Evolutionary conservation across 2,888 invertebrate genomes (phyloP).

Genomic region (Catocala sponsa): DNA sequence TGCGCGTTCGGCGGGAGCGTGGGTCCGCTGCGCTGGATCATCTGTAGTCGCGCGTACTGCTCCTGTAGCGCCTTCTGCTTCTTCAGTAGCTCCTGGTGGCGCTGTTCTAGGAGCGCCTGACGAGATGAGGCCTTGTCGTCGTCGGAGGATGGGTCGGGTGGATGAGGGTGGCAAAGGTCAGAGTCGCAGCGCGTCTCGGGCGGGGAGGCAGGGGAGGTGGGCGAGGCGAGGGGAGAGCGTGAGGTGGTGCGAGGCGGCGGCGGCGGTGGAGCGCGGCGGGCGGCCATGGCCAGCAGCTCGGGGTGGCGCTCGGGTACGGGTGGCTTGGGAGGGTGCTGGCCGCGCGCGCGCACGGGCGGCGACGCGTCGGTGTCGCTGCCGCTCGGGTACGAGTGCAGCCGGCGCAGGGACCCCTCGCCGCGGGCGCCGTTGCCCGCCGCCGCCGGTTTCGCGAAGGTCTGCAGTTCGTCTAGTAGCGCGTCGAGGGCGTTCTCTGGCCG

Average conservation of each 20-base stretch:
- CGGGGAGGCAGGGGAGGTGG: slow-evolving; percentile 91
- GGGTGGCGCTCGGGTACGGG: slow-evolving; percentile 95
- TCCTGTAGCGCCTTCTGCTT: slow-evolving; percentile 97
- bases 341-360: slow-evolving; percentile 91
- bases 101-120: slow-evolving; percentile 93
- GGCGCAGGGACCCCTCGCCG: slow-evolving; percentile 89
- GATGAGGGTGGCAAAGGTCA: slow-evolving; percentile 46
- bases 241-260: slow-evolving; percentile 97
- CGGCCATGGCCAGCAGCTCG: slow-evolving; percentile 91
- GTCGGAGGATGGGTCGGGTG: slow-evolving; percentile 74
- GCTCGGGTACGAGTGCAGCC: slow-evolving; percentile 95
- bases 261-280: slow-evolving; percentile 93
- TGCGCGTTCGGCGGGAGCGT: slow-evolving; percentile 89
- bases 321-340: slow-evolving; percentile 90
- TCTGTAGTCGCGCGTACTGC: slow-evolving; percentile 96
- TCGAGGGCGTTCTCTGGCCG: slow-evolving; percentile 98
- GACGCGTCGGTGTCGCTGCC: slow-evolving; percentile 94
- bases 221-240: slow-evolving; percentile 95
- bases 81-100: slow-evolving; percentile 95
- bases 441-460: slow-evolving; percentile 94
- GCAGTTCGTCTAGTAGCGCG: slow-evolving; percentile 97
- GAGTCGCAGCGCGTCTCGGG: slow-evolving; percentile 78
- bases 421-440: slow-evolving; percentile 55
- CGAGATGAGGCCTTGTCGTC: slow-evolving; percentile 75
- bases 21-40: slow-evolving; percentile 93